A percentile compares a stretch with the other conserved stretches of the same genome.
Conservation (phyloP, 2,888 invertebrate genomes). For the Ophraella communa region DNA sequence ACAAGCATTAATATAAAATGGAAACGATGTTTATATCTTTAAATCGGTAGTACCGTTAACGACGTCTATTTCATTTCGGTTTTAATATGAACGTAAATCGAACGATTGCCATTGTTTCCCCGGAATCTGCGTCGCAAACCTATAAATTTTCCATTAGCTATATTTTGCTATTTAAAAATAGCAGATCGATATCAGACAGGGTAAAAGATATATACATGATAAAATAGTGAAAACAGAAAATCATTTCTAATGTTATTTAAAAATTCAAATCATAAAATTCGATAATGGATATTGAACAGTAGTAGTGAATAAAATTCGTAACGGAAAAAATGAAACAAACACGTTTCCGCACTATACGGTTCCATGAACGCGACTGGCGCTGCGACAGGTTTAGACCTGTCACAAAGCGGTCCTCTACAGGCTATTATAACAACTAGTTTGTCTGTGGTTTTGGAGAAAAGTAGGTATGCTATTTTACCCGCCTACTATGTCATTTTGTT, state of each 20-base stretch:
- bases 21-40: not conserved
- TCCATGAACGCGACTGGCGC: too few species aligned
- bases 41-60: not conserved
- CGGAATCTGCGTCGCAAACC: slow-evolving; percentile 17
- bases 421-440: too few species aligned
- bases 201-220: not conserved
- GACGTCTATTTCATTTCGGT: slow-evolving; percentile 9
- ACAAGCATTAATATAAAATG: not conserved
- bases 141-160: slow-evolving; percentile 21
- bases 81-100: slow-evolving; percentile 5
- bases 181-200: slow-evolving; percentile 10
- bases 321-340: too few species aligned
- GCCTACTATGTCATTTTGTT: too few species aligned
- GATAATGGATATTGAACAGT: too few species aligned
- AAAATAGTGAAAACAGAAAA: slow-evolving; percentile 9
- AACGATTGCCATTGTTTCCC: slow-evolving; percentile 4
- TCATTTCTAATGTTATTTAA: not conserved
- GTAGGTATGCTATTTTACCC: too few species aligned
- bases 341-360: too few species aligned
- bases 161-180: slow-evolving; percentile 18
- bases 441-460: too few species aligned
- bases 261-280: not conserved
- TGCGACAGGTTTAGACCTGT: too few species aligned
- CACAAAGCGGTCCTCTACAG: too few species aligned
- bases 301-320: too few species aligned